Percentiles rank a stretch among this genome's conserved stretches.
These are phyloP conservation scores for Tenthredo amoena DNA, from an alignment of 2,888 invertebrate species.

Conservation along the genomic window DNA sequence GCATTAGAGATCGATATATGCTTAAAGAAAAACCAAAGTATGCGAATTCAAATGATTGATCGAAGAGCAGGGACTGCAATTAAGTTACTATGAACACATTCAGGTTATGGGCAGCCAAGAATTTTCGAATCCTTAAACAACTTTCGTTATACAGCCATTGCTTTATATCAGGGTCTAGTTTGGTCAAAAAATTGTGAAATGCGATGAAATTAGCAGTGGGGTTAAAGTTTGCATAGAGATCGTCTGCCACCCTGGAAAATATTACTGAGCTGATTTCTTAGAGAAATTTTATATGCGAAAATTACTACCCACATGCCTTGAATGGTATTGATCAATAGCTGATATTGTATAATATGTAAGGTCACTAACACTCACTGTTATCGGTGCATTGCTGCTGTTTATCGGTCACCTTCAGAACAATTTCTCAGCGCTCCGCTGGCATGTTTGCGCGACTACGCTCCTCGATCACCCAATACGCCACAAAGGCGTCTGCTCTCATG, in stretches of 20 bases:
- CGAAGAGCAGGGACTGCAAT: neutral
- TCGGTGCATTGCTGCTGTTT: slow-evolving; percentile 44
- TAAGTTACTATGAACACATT: neutral
- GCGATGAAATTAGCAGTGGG: neutral
- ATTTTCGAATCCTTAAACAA: neutral
- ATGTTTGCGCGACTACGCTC: slow-evolving; percentile 67
- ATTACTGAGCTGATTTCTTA: neutral
- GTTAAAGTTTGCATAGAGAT: neutral
- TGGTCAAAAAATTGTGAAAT: neutral
- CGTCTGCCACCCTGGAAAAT: neutral
- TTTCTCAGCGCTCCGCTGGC: slow-evolving; percentile 58
- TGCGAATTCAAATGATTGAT: neutral
- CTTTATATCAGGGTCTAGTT: neutral
- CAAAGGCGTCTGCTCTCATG: slow-evolving; percentile 71
- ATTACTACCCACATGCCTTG: neutral
- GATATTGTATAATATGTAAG: slow-evolving; percentile 32
- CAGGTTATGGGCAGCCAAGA: neutral
- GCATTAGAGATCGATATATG: neutral
- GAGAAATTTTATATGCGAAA: neutral
- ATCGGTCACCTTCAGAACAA: slow-evolving; percentile 41
- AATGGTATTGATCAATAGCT: slow-evolving; percentile 5
- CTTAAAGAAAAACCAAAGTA: neutral
- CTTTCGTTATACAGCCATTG: neutral
- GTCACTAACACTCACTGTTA: slow-evolving; percentile 44
- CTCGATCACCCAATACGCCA: slow-evolving; percentile 67